Conservation (phyloP, 2,888 invertebrate species). For the Smittia sp. region DNA sequence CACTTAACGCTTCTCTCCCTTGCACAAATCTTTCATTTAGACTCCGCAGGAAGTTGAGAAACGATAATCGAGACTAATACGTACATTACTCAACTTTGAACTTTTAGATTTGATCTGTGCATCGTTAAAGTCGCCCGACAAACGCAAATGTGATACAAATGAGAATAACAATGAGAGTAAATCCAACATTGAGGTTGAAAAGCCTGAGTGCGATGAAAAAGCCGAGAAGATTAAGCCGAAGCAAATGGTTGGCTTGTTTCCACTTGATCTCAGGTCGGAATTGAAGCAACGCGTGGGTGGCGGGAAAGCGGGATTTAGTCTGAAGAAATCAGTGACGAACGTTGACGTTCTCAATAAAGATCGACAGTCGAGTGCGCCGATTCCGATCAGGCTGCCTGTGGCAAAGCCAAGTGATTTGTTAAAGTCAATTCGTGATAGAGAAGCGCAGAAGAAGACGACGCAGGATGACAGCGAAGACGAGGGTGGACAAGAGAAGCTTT, state of each 20-base stretch:
- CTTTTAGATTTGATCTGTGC: slow-evolving; percentile 39
- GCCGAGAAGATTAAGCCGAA: slow-evolving; percentile 24
- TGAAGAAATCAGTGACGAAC: slow-evolving; percentile 37
- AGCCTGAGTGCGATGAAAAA: slow-evolving; percentile 12
- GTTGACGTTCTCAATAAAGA: slow-evolving; percentile 18
- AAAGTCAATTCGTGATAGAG: neutral
- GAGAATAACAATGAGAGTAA: slow-evolving; percentile 12
- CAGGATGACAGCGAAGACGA: slow-evolving; percentile 13
- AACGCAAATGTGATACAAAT: slow-evolving; percentile 32
- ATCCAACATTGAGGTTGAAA: neutral
- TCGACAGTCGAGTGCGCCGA: neutral
- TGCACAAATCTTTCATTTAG: neutral
- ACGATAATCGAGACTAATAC: neutral
- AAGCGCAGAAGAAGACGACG: neutral
- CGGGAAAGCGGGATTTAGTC: slow-evolving; percentile 16
- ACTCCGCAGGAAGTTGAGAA: neutral
- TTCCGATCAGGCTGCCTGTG: neutral
- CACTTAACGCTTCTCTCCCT: neutral
- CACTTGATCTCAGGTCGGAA: slow-evolving; percentile 28
- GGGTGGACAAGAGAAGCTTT: slow-evolving; percentile 26
- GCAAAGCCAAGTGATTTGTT: slow-evolving; percentile 7
- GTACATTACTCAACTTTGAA: neutral
- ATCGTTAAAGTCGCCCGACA: neutral
- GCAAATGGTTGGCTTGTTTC: slow-evolving; percentile 33
- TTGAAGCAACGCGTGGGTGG: slow-evolving; percentile 29